Percentiles rank a stretch among this genome's conserved stretches.
These are phyloP conservation scores for Nibea albiflora DNA, from an alignment of 2,113 vertebrate genomes.

Conservation along the genomic window DNA sequence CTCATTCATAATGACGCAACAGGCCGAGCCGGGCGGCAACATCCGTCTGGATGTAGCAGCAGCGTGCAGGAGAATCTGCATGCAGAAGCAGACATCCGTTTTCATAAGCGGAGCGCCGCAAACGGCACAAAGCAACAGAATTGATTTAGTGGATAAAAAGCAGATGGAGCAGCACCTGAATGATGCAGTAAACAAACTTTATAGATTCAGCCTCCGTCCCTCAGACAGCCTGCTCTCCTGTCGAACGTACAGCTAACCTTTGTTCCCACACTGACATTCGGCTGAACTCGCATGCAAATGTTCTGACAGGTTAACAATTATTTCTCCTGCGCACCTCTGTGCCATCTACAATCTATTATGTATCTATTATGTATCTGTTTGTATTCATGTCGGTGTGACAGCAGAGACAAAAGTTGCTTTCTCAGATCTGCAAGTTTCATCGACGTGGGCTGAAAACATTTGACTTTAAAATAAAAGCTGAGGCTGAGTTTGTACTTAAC, in stretches of 20 bases:
- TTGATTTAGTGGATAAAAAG: conserved; percentile 70
- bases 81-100: conserved; percentile 55
- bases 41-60: conserved; percentile 13
- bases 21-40: conserved; percentile 18
- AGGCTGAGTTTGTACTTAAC: too few relatives aligned
- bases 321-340: not conserved
- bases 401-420: not conserved
- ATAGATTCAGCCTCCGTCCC: conserved; percentile 46
- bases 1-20: conserved; percentile 18
- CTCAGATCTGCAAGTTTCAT: conserved; percentile 3
- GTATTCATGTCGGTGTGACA: not conserved
- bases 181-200: conserved; percentile 65
- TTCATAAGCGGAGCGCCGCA: conserved; percentile 53
- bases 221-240: not conserved
- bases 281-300: not conserved
- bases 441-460: not conserved
- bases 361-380: too few relatives aligned
- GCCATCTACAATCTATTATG: not conserved
- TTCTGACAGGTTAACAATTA: not conserved
- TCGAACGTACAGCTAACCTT: conserved; percentile 34
- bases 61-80: conserved; percentile 42
- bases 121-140: conserved; percentile 59
- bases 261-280: conserved; percentile 20
- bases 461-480: not conserved
- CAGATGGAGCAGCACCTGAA: conserved; percentile 65